Base-by-base conservation (phyloP, 2,113 vertebrate species). In the Tupaia tana region DNA sequence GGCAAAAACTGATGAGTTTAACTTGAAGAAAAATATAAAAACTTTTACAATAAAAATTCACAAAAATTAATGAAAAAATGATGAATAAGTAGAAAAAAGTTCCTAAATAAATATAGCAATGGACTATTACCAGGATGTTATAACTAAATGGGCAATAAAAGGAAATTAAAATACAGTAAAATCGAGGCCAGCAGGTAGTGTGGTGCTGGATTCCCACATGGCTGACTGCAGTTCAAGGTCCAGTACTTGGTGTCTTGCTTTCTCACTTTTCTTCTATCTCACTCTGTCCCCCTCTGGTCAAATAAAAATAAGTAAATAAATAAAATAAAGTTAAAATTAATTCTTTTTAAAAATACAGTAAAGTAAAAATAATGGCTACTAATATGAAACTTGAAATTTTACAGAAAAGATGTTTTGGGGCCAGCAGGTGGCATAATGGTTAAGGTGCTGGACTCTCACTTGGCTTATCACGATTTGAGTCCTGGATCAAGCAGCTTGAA, bases 1-100 rank as follows among this genome's bases (percentile, higher is more conserved):
- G 29, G 52, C 64, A 92, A 92, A 96, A 95, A 90, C 22, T 59
- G 77, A 58, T 29, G 19, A 9, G 71, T 70, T 69, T 75, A 71
- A 70, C 56, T 63, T 15, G 69, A 18, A 93, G 69, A 18, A 93
- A 91, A 85, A 9, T 52, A 73, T 61, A 89, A 93, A 92, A 85
- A 31, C 9, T 79, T 74, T 3, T 86, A 63, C 10, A 91, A 69
- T 80, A 86, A n/a, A 82, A 95, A 86, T 67, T 81, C 69, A 86
- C 67, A 79, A 87, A 93, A 85, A 24, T 27, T 7, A 79, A 77
- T 43, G 61, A 69, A 83, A 92, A 6, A 63, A 64, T 73, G 83
- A 92, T 91, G 63, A 93, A 59, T 27, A 15, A 27, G 27, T 61
- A 84, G 92, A 90, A 80, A 94, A 90, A 80, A 91, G 24, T 87